Conservation (phyloP, 1,140 invertebrate species). For the Tetragonula clypearis region DNA sequence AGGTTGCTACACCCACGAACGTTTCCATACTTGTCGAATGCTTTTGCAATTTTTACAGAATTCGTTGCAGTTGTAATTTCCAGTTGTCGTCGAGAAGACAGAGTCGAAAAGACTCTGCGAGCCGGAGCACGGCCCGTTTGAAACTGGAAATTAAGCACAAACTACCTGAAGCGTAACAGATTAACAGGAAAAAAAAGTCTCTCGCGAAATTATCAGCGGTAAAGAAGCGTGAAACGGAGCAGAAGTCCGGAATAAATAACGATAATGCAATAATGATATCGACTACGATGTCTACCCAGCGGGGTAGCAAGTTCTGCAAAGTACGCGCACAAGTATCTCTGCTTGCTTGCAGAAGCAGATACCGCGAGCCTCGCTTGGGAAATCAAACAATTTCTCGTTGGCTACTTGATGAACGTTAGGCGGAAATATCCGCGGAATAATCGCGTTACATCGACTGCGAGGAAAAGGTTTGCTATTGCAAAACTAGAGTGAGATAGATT, state of each 20-base stretch:
- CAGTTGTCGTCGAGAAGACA: too few species aligned
- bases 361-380: conserved; percentile 65
- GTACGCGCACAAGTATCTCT: not conserved
- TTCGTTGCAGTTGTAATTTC: not conserved
- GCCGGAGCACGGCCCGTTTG: too few species aligned
- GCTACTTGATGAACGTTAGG: conserved; percentile 67
- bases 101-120: too few species aligned
- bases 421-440: conserved; percentile 58
- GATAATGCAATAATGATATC: conserved; percentile 6
- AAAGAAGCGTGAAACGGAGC: not conserved
- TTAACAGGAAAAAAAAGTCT: not conserved
- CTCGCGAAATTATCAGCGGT: not conserved
- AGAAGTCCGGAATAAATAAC: not conserved
- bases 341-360: conserved; percentile 7
- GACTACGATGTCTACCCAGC: conserved; percentile 1
- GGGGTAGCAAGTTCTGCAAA: not conserved
- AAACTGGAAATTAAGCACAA: not conserved
- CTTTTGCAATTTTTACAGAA: not conserved
- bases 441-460: conserved; percentile 37
- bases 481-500: not conserved
- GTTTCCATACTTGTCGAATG: too few species aligned
- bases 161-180: not conserved
- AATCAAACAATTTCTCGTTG: conserved; percentile 68
- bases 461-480: conserved; percentile 59
- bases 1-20: not conserved